Base-by-base conservation (phyloP, 2,888 invertebrate genomes). In the Alcis repandata region DNA sequence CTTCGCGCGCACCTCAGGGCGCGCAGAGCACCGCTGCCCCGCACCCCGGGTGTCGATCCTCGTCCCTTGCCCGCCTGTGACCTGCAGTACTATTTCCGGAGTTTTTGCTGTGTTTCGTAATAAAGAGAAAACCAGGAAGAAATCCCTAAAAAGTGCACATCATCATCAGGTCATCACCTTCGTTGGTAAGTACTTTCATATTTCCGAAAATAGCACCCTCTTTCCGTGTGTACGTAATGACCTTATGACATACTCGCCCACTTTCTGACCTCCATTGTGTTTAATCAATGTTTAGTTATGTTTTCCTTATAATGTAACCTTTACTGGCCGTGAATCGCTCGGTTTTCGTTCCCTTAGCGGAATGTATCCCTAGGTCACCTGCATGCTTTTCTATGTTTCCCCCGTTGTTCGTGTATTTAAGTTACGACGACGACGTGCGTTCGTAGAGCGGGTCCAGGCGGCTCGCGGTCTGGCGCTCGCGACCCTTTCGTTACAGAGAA, bases 371-470 rank as follows among this genome's bases (percentile, higher is more conserved):
- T 91, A 90, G 89, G 84, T 84, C 88, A 90, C 86, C 87, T 90
- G 92, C 92, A 92, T 91, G 92, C 87, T 87, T 88, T 74, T 87
- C 81, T 89, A 82, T 90, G 87, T 88, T 82, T 83, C 80, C 78
- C 82, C 77, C 79, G 73, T 56, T 81, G 79, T 83, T 80, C 86
- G 88, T 90, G 89, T 89, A 74, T 76, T 20, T 56, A 27, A 54
- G 53, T 38, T 79, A 76, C 74, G 43, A 59, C 32, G 27, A 82
- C 86, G 80, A 80, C 84, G 76, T 86, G 83, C 85, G 79, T 70
- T 85, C 64, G 75, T 73, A 85, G 78, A 73, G 78, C 75, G 75
- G 79, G 79, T 77, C 82, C 80, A 43, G 56, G 84, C 79, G 80
- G 64, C 74, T 73, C 73, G 79, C 82, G 79, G 79, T 80, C 36